These are phyloP conservation scores for Hecatera dysodea DNA, from an alignment of 2,888 invertebrate genomes.

Conservation along the genomic window DNA sequence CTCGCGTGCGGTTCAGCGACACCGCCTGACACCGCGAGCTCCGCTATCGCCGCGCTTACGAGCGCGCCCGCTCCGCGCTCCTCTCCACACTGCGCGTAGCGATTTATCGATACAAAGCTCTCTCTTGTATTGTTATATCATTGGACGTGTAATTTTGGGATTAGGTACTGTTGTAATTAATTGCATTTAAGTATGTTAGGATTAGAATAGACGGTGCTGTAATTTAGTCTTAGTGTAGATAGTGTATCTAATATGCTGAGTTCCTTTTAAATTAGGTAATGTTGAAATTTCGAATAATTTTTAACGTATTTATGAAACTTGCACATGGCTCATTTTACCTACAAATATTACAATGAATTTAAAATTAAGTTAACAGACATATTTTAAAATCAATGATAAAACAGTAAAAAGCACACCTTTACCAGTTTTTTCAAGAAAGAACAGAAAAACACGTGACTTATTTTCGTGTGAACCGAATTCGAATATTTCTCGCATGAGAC, in stretches of 20 bases:
- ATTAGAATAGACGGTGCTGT: not conserved
- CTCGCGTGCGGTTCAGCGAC: slow-evolving; percentile 88
- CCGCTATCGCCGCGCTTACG: slow-evolving; percentile 64
- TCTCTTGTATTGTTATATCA: not conserved
- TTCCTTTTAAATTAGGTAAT: too few relatives aligned
- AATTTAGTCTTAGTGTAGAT: not conserved
- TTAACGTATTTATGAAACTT: too few relatives aligned
- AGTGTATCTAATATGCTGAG: not conserved
- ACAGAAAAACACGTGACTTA: slow-evolving; percentile 18
- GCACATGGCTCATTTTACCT: too few relatives aligned
- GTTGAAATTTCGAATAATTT: not conserved
- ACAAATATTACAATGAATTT: too few relatives aligned
- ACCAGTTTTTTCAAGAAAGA: slow-evolving; percentile 4
- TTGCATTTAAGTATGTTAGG: not conserved
- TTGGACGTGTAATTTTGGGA: not conserved
- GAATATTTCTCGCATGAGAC: slow-evolving; percentile 3
- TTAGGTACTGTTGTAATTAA: slow-evolving; percentile 1
- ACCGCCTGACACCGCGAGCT: slow-evolving; percentile 77
- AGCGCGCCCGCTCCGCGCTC: slow-evolving; percentile 18
- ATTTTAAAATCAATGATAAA: not conserved
- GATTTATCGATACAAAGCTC: slow-evolving; percentile 16
- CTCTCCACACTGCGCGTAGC: slow-evolving; percentile 12
- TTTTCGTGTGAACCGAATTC: slow-evolving; percentile 27
- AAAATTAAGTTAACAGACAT: not conserved
- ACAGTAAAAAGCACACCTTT: slow-evolving; percentile 6